Percentiles rank a stretch among this genome's conserved stretches.
phyloP scores from a whole-genome alignment of 92 coral and sea anemone species.

The Umimayanthus chanpuru region DNA sequence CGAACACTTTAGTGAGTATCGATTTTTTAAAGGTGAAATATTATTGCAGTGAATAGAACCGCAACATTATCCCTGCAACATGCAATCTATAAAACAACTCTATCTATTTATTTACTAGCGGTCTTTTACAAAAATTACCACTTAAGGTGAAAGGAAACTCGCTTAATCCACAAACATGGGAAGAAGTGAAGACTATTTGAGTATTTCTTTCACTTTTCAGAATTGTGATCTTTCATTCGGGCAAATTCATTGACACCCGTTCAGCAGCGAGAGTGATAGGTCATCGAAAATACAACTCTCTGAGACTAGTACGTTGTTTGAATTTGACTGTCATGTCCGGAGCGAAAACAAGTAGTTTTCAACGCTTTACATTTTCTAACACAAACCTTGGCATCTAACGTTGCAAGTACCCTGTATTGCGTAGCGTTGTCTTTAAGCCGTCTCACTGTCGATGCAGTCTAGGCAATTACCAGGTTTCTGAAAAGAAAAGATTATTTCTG shows the following conservation, averaged over 20 bases:
- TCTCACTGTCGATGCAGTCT: background rate
- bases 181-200: background rate
- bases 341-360: background rate
- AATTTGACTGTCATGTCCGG: constrained; percentile 8
- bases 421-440: background rate
- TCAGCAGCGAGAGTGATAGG: background rate
- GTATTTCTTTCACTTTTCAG: background rate
- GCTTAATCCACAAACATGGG: background rate
- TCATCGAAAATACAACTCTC: background rate
- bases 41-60: background rate
- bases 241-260: too few species aligned
- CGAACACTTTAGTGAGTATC: background rate
- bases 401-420: background rate
- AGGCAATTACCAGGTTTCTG: background rate
- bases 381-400: background rate
- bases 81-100: background rate
- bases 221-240: background rate
- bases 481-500: background rate
- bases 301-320: background rate
- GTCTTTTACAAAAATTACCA: constrained; percentile 23
- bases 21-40: background rate
- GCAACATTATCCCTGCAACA: background rate
- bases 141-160: background rate
- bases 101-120: constrained; percentile 14
- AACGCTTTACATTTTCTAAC: background rate